Conservation (phyloP, 2,888 invertebrate species). For the Habrosyne pyritoides region DNA sequence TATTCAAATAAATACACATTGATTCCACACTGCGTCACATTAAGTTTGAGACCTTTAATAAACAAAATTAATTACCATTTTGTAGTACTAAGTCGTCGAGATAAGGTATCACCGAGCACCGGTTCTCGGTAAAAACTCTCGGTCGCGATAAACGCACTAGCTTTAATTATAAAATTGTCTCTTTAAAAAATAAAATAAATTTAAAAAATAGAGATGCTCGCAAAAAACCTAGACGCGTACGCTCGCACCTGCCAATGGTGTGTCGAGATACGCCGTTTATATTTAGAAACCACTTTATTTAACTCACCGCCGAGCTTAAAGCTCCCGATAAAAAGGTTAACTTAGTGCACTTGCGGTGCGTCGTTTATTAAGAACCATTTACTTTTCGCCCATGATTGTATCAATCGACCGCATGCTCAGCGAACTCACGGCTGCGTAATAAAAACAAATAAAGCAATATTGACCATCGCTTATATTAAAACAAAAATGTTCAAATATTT, state of each 20-base stretch:
- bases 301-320: slow-evolving; percentile 76
- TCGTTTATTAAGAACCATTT: slow-evolving; percentile 77
- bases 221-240: slow-evolving; percentile 67
- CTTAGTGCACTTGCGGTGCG: slow-evolving; percentile 69
- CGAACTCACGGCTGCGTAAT: slow-evolving; percentile 43
- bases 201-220: slow-evolving; percentile 56
- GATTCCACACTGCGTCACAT: not conserved
- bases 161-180: slow-evolving; percentile 79
- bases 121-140: slow-evolving; percentile 62
- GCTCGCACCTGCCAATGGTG: slow-evolving; percentile 80
- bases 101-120: slow-evolving; percentile 60
- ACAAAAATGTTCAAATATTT: slow-evolving; percentile 29
- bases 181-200: slow-evolving; percentile 57
- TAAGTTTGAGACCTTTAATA: slow-evolving; percentile 28
- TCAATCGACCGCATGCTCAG: slow-evolving; percentile 63
- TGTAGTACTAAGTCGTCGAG: slow-evolving; percentile 47
- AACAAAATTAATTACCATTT: slow-evolving; percentile 54
- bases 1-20: slow-evolving; percentile 2
- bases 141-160: slow-evolving; percentile 62
- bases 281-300: slow-evolving; percentile 83
- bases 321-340: slow-evolving; percentile 77
- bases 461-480: slow-evolving; percentile 35
- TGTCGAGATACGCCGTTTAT: slow-evolving; percentile 80
- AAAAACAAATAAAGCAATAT: slow-evolving; percentile 40
- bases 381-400: slow-evolving; percentile 76